Base-by-base conservation (phyloP, 2,113 vertebrate genomes). In the Notarius quadriscutis region DNA sequence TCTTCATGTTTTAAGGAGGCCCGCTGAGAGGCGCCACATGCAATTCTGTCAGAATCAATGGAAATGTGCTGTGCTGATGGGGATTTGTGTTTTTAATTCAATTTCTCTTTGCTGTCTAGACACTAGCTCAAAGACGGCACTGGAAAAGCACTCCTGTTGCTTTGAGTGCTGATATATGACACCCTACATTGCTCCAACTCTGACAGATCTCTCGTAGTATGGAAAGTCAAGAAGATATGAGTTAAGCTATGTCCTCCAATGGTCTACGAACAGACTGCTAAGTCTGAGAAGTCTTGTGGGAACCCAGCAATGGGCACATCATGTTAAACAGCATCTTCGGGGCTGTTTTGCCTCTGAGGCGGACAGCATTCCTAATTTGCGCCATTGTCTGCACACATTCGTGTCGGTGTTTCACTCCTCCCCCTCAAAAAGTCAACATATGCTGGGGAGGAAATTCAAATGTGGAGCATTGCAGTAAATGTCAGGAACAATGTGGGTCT, bases 71-170 rank as follows among this genome's bases (percentile, higher is more conserved):
- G 53, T 27, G 84, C 88, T 85, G 74, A 67, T 89, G 90, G 88
- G 92, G 90, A 88, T 88, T 90, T 75, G 79, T 67, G 83, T 88
- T 91, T 90, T 91, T 90, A 91, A 85, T 91, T 90, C 77, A 67
- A 86, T 89, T 88, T 88, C 65, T 83, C 82, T 89, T 80, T 83
- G 78, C 63, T 57, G 89, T 91, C 90, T 88, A 89, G 91, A 91
- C 41, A 11, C 27, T 57, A 17, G 83, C 87, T 88, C 34, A 87
- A 87, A 88, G 82, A 85, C 14, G 25, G 62, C 81, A 82, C n/a
- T 67, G 82, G 80, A 22, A 55, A 34, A 27, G 55, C 65, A 41
- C 74, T 72, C 86, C 72, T 34, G 58, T 22, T 41, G 81, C 27
- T 65, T 84, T 82, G 88, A 71, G 81, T 51, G 72, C 82, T 75